phyloP scores from a whole-genome alignment of 1,140 invertebrate species.

The Leptinotarsa defecta region DNA sequence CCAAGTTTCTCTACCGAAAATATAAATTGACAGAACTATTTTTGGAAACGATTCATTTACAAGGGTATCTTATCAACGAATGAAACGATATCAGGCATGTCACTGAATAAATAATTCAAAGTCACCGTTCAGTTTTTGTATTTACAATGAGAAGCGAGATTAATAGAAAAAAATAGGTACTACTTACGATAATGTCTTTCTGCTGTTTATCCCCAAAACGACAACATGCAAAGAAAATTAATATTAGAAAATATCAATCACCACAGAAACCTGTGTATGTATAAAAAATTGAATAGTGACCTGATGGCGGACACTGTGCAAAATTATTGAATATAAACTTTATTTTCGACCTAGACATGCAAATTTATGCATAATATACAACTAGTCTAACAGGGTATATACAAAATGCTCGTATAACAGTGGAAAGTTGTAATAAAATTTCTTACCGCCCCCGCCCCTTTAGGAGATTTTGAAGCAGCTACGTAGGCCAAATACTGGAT shows the following conservation, averaged over 20 bases:
- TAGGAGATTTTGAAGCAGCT: conserved; percentile 93
- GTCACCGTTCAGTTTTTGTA: neutral
- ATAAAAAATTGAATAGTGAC: conserved; percentile 23
- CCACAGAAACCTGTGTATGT: conserved; percentile 7
- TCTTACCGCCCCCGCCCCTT: conserved; percentile 86
- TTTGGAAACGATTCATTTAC: too few relatives aligned
- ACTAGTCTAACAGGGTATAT: neutral
- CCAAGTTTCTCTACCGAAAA: too few relatives aligned
- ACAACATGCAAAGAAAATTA: conserved; percentile 51
- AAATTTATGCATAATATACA: neutral
- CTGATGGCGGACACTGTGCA: neutral
- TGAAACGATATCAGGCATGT: too few relatives aligned
- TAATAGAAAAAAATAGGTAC: conserved; percentile 26
- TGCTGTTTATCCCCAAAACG: conserved; percentile 49
- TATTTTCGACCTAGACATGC: neutral
- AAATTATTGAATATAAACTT: neutral
- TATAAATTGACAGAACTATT: too few relatives aligned
- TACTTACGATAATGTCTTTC: conserved; percentile 58
- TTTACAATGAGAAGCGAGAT: neutral
- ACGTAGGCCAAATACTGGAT: conserved; percentile 99
- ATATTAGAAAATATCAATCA: conserved; percentile 35
- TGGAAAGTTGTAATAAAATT: neutral
- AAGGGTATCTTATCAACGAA: too few relatives aligned
- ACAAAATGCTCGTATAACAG: neutral
- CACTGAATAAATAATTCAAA: too few relatives aligned